Base-by-base conservation (phyloP, 2,888 invertebrate species). In the Drosophila paramelanica region DNA sequence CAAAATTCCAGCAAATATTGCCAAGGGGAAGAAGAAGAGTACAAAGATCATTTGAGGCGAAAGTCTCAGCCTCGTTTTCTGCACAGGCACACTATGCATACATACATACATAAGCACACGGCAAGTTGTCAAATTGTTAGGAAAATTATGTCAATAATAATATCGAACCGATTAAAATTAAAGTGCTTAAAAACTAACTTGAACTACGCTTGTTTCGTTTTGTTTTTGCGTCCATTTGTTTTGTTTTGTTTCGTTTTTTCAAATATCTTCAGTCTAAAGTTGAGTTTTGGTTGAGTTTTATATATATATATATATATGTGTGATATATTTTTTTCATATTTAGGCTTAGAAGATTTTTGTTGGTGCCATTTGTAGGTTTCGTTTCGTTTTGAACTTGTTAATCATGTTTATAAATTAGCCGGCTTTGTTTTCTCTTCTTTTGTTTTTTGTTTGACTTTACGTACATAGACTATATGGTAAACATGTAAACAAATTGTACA, bases 221-320 rank as follows among this genome's bases (percentile, higher is more conserved):
- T 61, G 17, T 64, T 71, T 50, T 71, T 56, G 31, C 42, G 42
- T 75, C 20, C 39, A 61, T 55, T 56, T 49, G 14, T 20, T 66
- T 41, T 47, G 14, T n/a, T 66, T 61, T 60, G 36, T 25, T 53
- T 46, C 1, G 1, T 31, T 25, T 52, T 62, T 64, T 67, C 58
- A 33, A 73, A 65, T 75, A 67, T 68, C 52, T 72, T 86, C 89
- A 88, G 83, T 88, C 88, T 88, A 83, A 84, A 77, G 66, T 83
- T 86, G 67, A 80, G 71, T 83, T 88, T 84, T 77, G 69, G 73
- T 79, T 83, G 81, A 77, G 62, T 81, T 68, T 27, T 38, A 39
- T 67, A 42, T 72, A 31, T 62, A 39, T 27, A 23, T 31, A 46
- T 46, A 25, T 47, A 4, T 31, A 46, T 17, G 17, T 25, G 13